These are phyloP conservation scores for Conus betulinus DNA, from an alignment of 1,140 invertebrate species.

Conservation along the genomic window DNA sequence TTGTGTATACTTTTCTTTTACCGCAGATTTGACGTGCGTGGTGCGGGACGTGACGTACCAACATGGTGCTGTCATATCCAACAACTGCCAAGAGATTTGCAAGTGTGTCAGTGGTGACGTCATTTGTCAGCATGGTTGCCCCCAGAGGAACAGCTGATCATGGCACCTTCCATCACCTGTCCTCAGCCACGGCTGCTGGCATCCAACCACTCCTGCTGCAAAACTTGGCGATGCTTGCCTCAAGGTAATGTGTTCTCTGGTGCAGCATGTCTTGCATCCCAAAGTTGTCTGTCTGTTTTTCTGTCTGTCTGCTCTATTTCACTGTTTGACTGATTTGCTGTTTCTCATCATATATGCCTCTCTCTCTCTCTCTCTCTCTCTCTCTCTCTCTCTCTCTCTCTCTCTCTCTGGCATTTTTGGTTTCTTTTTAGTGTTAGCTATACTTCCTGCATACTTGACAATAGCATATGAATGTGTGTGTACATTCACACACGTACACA, in stretches of 20 bases:
- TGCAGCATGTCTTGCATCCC: too few species aligned
- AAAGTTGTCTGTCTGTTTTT: neutral
- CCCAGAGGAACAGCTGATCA: constrained; percentile 21
- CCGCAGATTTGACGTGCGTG: constrained; percentile 28
- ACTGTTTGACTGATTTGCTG: too few species aligned
- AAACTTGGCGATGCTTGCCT: constrained; percentile 43
- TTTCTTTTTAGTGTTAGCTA: too few species aligned
- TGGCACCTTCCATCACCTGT: constrained; percentile 41
- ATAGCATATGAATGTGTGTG: too few species aligned
- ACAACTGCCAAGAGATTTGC: constrained; percentile 32
- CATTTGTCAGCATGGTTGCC: constrained; percentile 32
- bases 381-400: too few species aligned
- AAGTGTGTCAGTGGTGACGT: constrained; percentile 29
- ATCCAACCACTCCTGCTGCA: constrained; percentile 31
- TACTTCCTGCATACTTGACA: too few species aligned
- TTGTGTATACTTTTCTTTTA: neutral
- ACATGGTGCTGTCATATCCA: neutral
- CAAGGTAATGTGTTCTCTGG: constrained; percentile 25
- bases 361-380: too few species aligned
- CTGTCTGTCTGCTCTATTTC: neutral
- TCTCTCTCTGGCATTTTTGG: too few species aligned
- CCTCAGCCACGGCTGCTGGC: constrained; percentile 35
- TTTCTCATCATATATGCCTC: too few species aligned
- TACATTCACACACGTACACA: too few species aligned
- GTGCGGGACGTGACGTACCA: constrained; percentile 9